Conservation (phyloP, 2,888 invertebrate species). For the Leucoptera coffeella region DNA sequence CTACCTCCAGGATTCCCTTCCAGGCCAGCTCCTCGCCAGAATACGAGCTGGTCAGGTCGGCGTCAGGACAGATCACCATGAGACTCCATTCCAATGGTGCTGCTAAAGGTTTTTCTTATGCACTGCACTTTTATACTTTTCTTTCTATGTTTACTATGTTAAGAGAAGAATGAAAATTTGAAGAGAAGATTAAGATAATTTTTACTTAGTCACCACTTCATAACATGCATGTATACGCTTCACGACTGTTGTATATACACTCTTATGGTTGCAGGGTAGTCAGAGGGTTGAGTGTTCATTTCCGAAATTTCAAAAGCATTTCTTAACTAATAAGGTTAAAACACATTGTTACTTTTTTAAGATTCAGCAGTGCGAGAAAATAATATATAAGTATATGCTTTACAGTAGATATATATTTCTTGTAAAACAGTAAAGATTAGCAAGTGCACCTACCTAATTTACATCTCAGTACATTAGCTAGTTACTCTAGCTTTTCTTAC, state of each 20-base stretch:
- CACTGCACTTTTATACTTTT: conserved; percentile 16
- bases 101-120: conserved; percentile 28
- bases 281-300: background rate
- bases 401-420: no score
- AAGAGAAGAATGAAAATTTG: background rate
- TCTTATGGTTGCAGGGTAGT: background rate
- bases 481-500: no score
- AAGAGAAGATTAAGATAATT: no score
- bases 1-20: conserved; percentile 16
- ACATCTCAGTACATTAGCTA: no score
- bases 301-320: no score
- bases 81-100: conserved; percentile 23
- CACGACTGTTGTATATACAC: background rate
- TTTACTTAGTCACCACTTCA: background rate
- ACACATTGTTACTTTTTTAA: no score
- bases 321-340: no score
- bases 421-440: no score
- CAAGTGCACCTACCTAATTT: no score
- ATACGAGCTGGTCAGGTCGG: conserved; percentile 22
- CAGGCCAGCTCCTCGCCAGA: conserved; percentile 14
- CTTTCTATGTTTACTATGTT: background rate
- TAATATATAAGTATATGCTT: no score
- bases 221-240: background rate
- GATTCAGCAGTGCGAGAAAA: no score
- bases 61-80: conserved; percentile 20